A percentile compares a stretch with the other conserved stretches of the same genome.
Conservation (phyloP, 2,113 vertebrate genomes). For the Peromyscus leucopus region DNA sequence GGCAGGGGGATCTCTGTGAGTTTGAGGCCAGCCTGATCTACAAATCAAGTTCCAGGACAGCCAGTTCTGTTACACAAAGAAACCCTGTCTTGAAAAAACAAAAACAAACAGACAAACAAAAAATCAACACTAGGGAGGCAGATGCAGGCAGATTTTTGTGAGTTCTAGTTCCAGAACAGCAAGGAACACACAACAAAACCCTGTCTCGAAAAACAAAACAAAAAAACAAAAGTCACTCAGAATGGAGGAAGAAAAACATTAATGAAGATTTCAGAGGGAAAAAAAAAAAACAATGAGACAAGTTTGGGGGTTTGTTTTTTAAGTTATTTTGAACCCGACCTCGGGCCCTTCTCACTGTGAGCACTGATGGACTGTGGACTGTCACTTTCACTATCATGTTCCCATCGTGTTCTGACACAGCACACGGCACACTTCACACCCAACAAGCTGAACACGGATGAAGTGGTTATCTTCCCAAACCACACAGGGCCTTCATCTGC, state of each 20-base stretch:
- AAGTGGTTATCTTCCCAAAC: background rate
- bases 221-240: background rate
- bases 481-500: rapidly evolving
- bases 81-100: too few relatives aligned
- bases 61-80: too few relatives aligned
- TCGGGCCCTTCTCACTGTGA: background rate
- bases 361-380: background rate
- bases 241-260: background rate
- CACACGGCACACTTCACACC: too few relatives aligned
- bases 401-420: background rate
- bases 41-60: too few relatives aligned
- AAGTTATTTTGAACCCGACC: background rate
- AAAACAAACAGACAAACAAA: too few relatives aligned
- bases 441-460: rapidly evolving
- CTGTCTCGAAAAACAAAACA: too few relatives aligned
- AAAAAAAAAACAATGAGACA: background rate
- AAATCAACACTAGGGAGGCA: background rate
- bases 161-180: too few relatives aligned
- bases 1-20: too few relatives aligned
- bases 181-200: too few relatives aligned
- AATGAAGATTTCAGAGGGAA: background rate
- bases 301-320: background rate
- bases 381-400: background rate
- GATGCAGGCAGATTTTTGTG: too few relatives aligned
- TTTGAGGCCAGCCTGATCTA: too few relatives aligned